phyloP scores from a whole-genome alignment of 2,797 vertebrate genomes.

The Florisuga fusca region DNA sequence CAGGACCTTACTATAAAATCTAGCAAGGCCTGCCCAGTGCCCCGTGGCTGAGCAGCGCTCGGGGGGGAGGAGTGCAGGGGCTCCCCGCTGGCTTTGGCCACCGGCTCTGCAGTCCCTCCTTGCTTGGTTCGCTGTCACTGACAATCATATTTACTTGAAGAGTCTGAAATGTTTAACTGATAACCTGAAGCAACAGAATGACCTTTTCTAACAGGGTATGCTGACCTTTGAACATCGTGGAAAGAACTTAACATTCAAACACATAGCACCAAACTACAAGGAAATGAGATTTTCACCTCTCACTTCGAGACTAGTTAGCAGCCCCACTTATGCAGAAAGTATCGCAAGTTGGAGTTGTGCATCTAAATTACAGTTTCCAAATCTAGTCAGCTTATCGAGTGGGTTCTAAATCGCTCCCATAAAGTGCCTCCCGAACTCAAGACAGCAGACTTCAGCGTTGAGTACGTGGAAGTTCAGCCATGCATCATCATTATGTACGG shows the following conservation, averaged over 20 bases:
- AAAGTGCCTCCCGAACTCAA: neutral
- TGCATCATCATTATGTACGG: neutral
- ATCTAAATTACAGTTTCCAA: neutral
- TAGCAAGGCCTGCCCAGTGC: neutral
- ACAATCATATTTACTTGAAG: neutral
- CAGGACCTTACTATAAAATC: neutral
- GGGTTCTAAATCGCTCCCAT: neutral
- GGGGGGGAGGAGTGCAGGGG: neutral
- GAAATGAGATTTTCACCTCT: neutral
- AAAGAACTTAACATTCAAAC: neutral
- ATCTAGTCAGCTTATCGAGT: neutral
- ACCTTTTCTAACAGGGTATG: constrained; percentile 12
- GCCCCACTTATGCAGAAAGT: neutral
- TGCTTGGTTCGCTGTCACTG: neutral
- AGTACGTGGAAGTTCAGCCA: neutral
- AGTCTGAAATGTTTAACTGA: neutral
- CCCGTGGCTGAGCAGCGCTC: neutral
- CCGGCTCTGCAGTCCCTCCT: neutral
- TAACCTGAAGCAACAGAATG: neutral
- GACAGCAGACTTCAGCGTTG: neutral
- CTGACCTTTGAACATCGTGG: constrained; percentile 10
- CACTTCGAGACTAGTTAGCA: neutral
- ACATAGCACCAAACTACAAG: neutral
- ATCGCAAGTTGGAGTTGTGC: neutral
- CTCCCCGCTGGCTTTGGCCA: neutral